Conservation (phyloP, 1,140 invertebrate genomes). For the Brachionus rubens region DNA sequence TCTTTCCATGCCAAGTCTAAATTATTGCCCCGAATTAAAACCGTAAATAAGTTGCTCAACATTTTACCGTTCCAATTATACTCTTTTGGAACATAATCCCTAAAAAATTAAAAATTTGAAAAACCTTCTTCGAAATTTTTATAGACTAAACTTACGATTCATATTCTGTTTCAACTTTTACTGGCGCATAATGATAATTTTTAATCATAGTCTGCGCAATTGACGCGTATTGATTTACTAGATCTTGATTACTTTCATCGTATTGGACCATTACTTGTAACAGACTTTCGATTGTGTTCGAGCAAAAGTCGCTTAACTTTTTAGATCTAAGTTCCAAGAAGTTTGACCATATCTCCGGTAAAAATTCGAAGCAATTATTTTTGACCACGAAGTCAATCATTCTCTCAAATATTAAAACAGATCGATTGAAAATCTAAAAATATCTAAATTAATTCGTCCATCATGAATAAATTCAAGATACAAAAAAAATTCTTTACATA, state of each 20-base stretch:
- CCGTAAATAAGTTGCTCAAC: constrained; percentile 33
- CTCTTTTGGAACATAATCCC: background rate
- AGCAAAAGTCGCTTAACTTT: constrained; percentile 20
- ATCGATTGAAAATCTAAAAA: constrained; percentile 18
- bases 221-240: background rate
- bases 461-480: background rate
- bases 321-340: constrained; percentile 5
- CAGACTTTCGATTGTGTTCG: background rate
- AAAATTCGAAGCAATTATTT: constrained; percentile 23
- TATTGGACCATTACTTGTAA: constrained; percentile 31
- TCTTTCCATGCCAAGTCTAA: background rate
- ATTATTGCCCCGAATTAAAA: background rate
- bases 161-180: background rate
- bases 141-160: background rate
- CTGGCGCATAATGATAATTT: background rate
- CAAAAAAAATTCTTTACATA: constrained; percentile 13
- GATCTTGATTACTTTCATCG: background rate
- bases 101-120: constrained; percentile 3
- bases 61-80: constrained; percentile 35
- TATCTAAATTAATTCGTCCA: background rate
- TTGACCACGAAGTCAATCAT: constrained; percentile 17
- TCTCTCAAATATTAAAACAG: constrained; percentile 4
- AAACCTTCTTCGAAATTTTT: background rate
- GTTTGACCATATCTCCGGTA: constrained; percentile 32
- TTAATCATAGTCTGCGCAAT: constrained; percentile 14